Evolutionary conservation across 2,888 invertebrate species (phyloP), one percentile per base, ranked within the genome.

Genomic region (Cinara cedri): DNA sequence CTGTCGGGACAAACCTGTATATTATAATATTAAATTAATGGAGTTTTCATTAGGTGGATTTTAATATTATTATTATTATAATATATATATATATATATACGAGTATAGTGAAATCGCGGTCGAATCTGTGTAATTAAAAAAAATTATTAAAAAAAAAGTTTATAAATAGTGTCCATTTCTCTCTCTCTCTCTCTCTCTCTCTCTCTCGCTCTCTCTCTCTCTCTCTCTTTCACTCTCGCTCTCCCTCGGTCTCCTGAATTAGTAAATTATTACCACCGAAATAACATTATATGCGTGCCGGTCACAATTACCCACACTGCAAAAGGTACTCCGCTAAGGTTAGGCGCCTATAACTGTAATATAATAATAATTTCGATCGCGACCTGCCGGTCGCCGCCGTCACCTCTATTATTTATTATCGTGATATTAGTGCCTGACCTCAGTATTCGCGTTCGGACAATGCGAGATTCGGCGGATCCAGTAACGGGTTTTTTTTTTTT

Each of bases 21-120:
- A 14, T 60, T 21, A 57, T 46, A 24, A 51, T 54, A 66, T 55
- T 76, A 76, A 57, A 76, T 76, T 76, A 76, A 76, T 76, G 75
- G 75, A 55, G 55, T 68, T 78, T 70, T 78, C 76, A 70, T 60
- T 78, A 68, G 60, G 21, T 16, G 42, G 42, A 78, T 44, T 57
- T 49, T 78, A n/a, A n/a, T n/a, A n/a, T n/a, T n/a, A n/a, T n/a
- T n/a, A n/a, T n/a, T n/a, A n/a, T n/a, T n/a, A n/a, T n/a, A n/a
- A n/a, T n/a, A 66, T 54, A 14, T 65, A n/a, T 51, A 16, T 51
- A 51, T 0, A 51, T 51, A 57, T 57, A 34, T 34, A 34, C 3
- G 3, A 34, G 6, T 42, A 70, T n/a, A 34, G 16, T 49, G 16
- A 70, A 60, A 55, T n/a, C 51, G 16, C 4, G 60, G 21, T 19